Evolutionary conservation across 2,888 invertebrate genomes (phyloP), one percentile per base, ranked within the genome.

Genomic region (Pammene fasciana): DNA sequence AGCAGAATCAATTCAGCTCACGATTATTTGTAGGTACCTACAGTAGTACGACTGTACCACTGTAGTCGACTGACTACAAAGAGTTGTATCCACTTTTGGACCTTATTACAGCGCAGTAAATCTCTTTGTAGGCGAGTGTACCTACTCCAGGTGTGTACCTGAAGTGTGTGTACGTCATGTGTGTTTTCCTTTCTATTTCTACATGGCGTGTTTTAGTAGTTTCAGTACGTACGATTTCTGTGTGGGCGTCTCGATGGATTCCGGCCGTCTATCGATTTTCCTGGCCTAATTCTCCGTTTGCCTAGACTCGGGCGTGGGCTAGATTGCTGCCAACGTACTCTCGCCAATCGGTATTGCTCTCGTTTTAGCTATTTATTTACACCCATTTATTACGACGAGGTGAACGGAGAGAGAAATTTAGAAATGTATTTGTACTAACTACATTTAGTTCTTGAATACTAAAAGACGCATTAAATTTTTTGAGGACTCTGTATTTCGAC

Each of bases 201-300:
- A 70, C 56, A 41, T 60, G 46, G 59, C 59, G 59, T 65, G 60
- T 60, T 50, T 68, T 57, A 26, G 48, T 68, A 62, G 45, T 48
- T 57, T 50, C 0, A 46, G 6, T n/a, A 3, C 52, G 60, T 60
- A 65, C 64, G 45, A 46, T 54, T 65, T 65, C 38, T 8, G 54
- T 56, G 68, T 67, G 65, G 61, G 68, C 56, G 68, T 68, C 67
- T 67, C 55, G 54, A 46, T 55, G 38, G 67, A 52, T 65, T 65
- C 65, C 64, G 57, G 55, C 48, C 67, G 9, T 36, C 57, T 81
- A 86, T 86, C 79, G 85, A 85, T 85, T 83, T 81, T 78, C 76
- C 72, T 82, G 82, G 71, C 84, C 85, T 77, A 81, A 80, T 84
- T 85, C 79, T 67, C 68, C 75, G 75, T 76, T 73, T 72, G 75